These are phyloP conservation scores for Acleris literana DNA, from an alignment of 2,888 invertebrate genomes.

Conservation along the genomic window DNA sequence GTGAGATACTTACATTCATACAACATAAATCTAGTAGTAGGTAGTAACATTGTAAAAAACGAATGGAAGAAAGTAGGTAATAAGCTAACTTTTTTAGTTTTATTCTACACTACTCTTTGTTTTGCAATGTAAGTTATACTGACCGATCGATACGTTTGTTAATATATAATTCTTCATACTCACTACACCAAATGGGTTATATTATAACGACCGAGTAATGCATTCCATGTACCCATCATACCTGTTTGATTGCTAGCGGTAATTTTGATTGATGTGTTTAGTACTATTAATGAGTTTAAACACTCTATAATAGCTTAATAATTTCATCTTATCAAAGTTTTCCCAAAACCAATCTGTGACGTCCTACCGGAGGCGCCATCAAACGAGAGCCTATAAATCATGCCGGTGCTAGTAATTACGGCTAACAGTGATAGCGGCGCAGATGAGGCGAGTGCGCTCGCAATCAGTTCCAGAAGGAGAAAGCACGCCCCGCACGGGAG, in stretches of 20 bases:
- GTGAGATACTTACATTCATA: too few species aligned
- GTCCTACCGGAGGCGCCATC: conserved; percentile 1
- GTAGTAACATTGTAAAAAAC: too few species aligned
- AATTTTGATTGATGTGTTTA: conserved; percentile 7
- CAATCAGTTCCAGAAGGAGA: conserved; percentile 46
- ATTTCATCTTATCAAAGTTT: conserved; percentile 10
- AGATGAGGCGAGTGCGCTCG: conserved; percentile 24
- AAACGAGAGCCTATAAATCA: conserved; percentile 14
- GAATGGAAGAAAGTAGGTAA: too few species aligned
- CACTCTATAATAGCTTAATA: conserved; percentile 1
- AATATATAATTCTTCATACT: too few species aligned
- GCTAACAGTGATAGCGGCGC: conserved; percentile 20
- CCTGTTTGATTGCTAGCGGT: neutral
- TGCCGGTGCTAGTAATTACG: conserved; percentile 14
- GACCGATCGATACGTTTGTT: too few species aligned
- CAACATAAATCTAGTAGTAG: too few species aligned
- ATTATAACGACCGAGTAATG: too few species aligned
- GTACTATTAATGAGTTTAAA: neutral
- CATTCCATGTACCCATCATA: too few species aligned
- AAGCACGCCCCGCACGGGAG: conserved; percentile 68
- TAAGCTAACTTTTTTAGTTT: too few species aligned
- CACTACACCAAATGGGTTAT: too few species aligned
- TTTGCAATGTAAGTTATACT: too few species aligned
- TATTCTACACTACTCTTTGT: too few species aligned
- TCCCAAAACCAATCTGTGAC: neutral